Percentiles rank a stretch among this genome's conserved stretches.
These are phyloP conservation scores for Drosophila fuyamai DNA, from an alignment of 1,140 invertebrate species.

Conservation along the genomic window DNA sequence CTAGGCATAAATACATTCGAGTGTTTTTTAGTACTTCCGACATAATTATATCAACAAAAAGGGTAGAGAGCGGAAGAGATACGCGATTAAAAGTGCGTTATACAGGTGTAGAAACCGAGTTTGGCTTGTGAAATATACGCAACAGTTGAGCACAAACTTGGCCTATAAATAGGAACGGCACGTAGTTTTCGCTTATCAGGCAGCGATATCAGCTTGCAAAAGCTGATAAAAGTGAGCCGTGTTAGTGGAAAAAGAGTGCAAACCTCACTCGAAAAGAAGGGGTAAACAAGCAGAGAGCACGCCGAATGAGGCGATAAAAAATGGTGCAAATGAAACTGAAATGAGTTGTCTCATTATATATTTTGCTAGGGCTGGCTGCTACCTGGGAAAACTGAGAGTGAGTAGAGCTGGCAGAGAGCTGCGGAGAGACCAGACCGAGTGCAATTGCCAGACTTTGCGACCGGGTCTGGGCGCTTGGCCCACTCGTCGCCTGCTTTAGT, in stretches of 20 bases:
- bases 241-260: constrained; percentile 32
- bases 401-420: constrained; percentile 10
- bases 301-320: constrained; percentile 7
- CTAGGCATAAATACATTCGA: constrained; percentile 9
- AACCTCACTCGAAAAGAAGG: constrained; percentile 38
- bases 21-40: constrained; percentile 37
- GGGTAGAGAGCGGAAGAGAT: background rate
- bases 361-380: background rate
- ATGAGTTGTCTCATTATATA: constrained; percentile 40
- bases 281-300: constrained; percentile 26
- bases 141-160: constrained; percentile 69
- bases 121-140: constrained; percentile 49
- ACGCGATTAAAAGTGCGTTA: constrained; percentile 68
- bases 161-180: constrained; percentile 63
- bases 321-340: constrained; percentile 39
- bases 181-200: constrained; percentile 52
- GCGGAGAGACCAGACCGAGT: constrained; percentile 22
- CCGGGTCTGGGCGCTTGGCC: constrained; percentile 60
- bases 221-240: constrained; percentile 64
- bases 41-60: constrained; percentile 37
- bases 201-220: constrained; percentile 70
- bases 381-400: constrained; percentile 28
- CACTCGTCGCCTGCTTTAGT: constrained; percentile 75
- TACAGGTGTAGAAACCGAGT: constrained; percentile 32
- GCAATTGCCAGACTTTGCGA: constrained; percentile 55